phyloP scores from a whole-genome alignment of 2,113 vertebrate genomes.

The Gopherus flavomarginatus region DNA sequence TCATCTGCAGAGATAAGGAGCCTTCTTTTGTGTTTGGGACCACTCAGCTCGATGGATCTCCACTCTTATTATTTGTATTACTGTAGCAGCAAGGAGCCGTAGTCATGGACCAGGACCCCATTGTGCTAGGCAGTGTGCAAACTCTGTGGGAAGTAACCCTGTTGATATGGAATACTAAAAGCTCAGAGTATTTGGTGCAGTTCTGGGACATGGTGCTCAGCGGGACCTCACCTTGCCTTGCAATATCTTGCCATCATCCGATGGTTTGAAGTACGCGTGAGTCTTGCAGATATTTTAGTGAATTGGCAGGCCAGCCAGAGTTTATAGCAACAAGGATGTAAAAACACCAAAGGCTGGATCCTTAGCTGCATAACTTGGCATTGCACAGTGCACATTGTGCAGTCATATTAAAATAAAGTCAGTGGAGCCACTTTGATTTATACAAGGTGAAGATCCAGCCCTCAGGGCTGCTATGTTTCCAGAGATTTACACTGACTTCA shows the following conservation, averaged over 20 bases:
- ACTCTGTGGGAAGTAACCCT: not conserved
- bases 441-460: not conserved
- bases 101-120: not conserved
- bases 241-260: not conserved
- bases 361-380: not conserved
- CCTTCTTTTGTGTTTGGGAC: not conserved
- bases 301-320: not conserved
- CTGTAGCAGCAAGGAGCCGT: not conserved
- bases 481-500: not conserved
- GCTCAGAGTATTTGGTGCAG: not conserved
- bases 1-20: not conserved
- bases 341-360: not conserved
- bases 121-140: fast-evolving
- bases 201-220: not conserved
- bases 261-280: not conserved
- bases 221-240: not conserved
- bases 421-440: not conserved
- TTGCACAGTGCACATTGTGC: not conserved
- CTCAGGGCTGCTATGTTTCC: fast-evolving
- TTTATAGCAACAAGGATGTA: not conserved
- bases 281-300: not conserved
- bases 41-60: not conserved
- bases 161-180: fast-evolving
- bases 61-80: not conserved
- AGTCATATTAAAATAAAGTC: not conserved